Evolutionary conservation across 2,113 vertebrate species (phyloP).

Genomic region (Micromys minutus): DNA sequence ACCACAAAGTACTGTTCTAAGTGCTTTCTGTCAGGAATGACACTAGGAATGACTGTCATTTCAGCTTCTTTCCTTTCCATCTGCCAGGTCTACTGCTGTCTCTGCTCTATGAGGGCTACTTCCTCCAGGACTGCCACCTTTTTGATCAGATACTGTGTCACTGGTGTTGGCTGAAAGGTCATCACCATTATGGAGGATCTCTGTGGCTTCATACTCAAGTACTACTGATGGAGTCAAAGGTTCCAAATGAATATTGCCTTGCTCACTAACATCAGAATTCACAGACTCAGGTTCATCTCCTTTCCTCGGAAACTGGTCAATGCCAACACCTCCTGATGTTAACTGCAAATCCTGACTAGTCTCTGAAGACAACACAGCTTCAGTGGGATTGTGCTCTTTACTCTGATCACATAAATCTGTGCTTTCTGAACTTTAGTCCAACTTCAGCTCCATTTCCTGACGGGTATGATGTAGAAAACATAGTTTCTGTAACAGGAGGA

Average conservation of each 20-base stretch:
- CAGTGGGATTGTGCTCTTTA: constrained; percentile 33
- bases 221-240: constrained; percentile 91
- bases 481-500: too few relatives aligned
- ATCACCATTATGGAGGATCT: constrained; percentile 88
- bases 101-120: constrained; percentile 73
- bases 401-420: constrained; percentile 42
- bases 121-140: constrained; percentile 74
- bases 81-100: constrained; percentile 69
- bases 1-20: constrained; percentile 69
- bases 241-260: constrained; percentile 88
- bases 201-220: constrained; percentile 89
- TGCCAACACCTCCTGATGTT: constrained; percentile 80
- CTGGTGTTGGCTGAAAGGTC: constrained; percentile 75
- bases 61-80: constrained; percentile 82
- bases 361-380: constrained; percentile 60
- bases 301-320: constrained; percentile 89
- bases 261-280: constrained; percentile 86
- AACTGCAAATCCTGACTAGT: constrained; percentile 74
- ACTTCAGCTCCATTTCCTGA: constrained; percentile 65
- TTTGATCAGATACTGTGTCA: constrained; percentile 73
- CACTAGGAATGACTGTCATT: constrained; percentile 46
- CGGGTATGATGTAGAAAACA: not conserved
- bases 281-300: constrained; percentile 84
- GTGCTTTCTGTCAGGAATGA: constrained; percentile 55
- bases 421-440: constrained; percentile 55